These are phyloP conservation scores for Nomada ferruginata DNA, from an alignment of 2,888 invertebrate species.

Conservation along the genomic window DNA sequence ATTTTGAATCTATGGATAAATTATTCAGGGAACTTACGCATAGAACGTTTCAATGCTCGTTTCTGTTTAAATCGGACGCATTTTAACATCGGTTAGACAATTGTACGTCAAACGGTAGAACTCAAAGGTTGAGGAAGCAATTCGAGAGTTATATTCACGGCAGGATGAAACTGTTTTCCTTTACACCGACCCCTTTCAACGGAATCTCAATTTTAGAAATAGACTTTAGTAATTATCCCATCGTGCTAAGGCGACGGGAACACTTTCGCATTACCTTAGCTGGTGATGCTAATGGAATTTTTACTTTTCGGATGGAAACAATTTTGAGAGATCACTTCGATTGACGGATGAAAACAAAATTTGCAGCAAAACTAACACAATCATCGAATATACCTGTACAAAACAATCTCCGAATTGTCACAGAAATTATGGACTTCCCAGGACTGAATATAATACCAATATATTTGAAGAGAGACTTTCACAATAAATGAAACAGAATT, in stretches of 20 bases:
- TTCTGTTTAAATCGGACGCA: no score
- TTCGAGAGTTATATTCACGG: background rate
- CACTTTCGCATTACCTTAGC: background rate
- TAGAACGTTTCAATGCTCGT: no score
- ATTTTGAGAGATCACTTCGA: background rate
- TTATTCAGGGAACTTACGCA: no score
- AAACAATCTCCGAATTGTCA: background rate
- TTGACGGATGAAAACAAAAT: background rate
- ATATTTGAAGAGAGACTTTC: no score
- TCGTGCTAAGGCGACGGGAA: background rate
- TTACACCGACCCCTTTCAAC: background rate
- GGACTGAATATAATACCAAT: no score
- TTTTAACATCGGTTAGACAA: no score
- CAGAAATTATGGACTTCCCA: no score
- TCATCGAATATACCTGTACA: no score
- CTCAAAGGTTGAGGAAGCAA: background rate
- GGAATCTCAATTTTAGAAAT: constrained; percentile 17
- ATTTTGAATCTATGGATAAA: no score
- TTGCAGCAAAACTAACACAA: no score
- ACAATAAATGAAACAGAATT: no score
- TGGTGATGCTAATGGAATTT: constrained; percentile 10
- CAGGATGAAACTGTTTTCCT: background rate
- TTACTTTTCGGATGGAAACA: background rate
- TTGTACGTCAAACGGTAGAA: background rate
- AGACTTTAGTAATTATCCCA: constrained; percentile 4